Conservation (phyloP, 1,140 invertebrate genomes). For the Anoplolepis gracilipes region DNA sequence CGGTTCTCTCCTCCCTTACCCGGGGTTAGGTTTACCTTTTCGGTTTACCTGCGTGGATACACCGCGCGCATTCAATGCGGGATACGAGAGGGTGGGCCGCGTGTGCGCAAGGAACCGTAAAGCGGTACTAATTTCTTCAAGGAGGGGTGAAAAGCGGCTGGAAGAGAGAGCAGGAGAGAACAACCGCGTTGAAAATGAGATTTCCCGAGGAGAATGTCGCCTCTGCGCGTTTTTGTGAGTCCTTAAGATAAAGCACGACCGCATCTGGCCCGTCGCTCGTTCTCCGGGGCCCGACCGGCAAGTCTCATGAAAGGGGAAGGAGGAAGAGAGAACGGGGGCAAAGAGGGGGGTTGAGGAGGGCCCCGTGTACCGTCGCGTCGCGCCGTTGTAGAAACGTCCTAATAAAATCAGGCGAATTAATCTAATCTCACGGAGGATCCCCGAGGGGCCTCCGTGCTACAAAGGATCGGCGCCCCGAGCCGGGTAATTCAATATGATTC, state of each 20-base stretch:
- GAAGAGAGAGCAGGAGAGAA: neutral
- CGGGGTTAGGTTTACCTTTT: constrained; percentile 34
- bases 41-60: constrained; percentile 61
- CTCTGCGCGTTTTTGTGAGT: constrained; percentile 42
- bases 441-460: constrained; percentile 66
- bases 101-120: constrained; percentile 73
- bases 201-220: constrained; percentile 68
- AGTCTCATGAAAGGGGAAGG: constrained; percentile 1
- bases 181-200: constrained; percentile 63
- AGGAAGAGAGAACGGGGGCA: constrained; percentile 21
- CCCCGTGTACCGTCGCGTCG: constrained; percentile 16
- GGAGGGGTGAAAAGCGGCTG: constrained; percentile 50
- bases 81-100: constrained; percentile 37
- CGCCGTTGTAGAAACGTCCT: constrained; percentile 70
- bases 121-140: constrained; percentile 77
- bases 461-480: constrained; percentile 76
- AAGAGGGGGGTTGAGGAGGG: constrained; percentile 14
- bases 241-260: constrained; percentile 62
- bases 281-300: neutral
- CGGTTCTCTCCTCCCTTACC: constrained; percentile 28
- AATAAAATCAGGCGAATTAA: constrained; percentile 82
- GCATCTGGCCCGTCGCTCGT: constrained; percentile 29
- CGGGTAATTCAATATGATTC: constrained; percentile 83
- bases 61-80: constrained; percentile 54
- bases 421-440: constrained; percentile 78